phyloP scores from a whole-genome alignment of 1,140 invertebrate genomes.

The Grapholita molesta region DNA sequence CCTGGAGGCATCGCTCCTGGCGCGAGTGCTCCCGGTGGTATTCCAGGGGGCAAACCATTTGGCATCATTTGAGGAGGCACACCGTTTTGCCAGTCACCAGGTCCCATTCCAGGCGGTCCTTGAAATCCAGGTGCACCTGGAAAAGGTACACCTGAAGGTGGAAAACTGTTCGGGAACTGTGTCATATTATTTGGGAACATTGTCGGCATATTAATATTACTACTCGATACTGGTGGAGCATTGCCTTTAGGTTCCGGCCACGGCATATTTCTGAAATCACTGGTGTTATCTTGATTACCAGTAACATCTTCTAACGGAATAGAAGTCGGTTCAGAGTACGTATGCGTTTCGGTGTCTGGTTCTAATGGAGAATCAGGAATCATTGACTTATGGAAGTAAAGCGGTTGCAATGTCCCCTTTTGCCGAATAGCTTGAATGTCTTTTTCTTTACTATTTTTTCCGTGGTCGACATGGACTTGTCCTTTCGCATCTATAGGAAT shows the following conservation, averaged over 20 bases:
- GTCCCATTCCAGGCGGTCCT: conserved; percentile 57
- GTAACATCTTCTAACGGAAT: conserved; percentile 94
- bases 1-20: conserved; percentile 44
- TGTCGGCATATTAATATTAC: conserved; percentile 52
- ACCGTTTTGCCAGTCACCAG: conserved; percentile 59
- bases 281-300: conserved; percentile 87
- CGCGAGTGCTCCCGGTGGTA: conserved; percentile 47
- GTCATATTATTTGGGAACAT: conserved; percentile 75
- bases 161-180: conserved; percentile 70
- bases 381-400: conserved; percentile 92
- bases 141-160: conserved; percentile 60
- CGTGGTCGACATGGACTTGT: conserved; percentile 81
- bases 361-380: conserved; percentile 92
- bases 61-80: conserved; percentile 55
- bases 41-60: conserved; percentile 48
- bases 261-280: conserved; percentile 84
- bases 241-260: conserved; percentile 90
- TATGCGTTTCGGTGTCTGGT: conserved; percentile 89
- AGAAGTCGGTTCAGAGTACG: conserved; percentile 85
- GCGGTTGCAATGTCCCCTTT: conserved; percentile 88
- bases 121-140: conserved; percentile 58
- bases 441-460: conserved; percentile 91
- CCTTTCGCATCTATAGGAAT: conserved; percentile 83
- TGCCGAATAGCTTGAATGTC: conserved; percentile 92
- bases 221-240: conserved; percentile 57